A percentile compares a stretch with the other conserved stretches of the same genome.
These are phyloP conservation scores for Sarcophaga caerulescens DNA, from an alignment of 2,888 invertebrate genomes.

Conservation along the genomic window DNA sequence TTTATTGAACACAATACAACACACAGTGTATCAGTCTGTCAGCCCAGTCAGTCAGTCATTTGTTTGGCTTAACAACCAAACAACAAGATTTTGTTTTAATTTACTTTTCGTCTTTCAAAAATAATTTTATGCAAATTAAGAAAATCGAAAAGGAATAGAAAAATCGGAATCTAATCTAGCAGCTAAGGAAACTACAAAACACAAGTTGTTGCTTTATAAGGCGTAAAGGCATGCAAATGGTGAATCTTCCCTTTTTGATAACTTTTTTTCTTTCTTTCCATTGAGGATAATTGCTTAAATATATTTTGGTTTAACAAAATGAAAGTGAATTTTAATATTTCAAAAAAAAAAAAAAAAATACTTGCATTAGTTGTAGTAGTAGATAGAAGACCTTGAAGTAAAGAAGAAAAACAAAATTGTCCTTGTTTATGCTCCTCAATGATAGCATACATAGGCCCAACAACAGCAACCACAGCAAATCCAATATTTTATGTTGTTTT, in stretches of 20 bases:
- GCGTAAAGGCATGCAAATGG: slow-evolving; percentile 30
- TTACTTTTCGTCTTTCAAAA: slow-evolving; percentile 27
- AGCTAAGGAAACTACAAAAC: not conserved
- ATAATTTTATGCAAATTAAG: slow-evolving; percentile 65
- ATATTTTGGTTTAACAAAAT: not conserved
- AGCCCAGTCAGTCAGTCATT: not conserved
- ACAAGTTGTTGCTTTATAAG: slow-evolving; percentile 8
- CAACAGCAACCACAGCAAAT: slow-evolving; percentile 40
- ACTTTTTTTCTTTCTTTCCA: not conserved
- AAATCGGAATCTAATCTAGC: not conserved
- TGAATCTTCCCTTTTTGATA: slow-evolving; percentile 7
- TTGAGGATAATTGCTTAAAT: too few relatives aligned
- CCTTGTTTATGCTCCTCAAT: slow-evolving; percentile 3
- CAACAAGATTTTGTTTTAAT: not conserved
- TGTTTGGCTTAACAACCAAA: slow-evolving; percentile 44
- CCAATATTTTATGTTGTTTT: slow-evolving; percentile 51
- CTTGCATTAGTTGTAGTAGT: not conserved
- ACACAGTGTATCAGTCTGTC: not conserved
- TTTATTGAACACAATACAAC: slow-evolving; percentile 43
- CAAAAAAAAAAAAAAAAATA: not conserved
- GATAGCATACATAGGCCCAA: not conserved
- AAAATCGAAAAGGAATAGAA: slow-evolving; percentile 21
- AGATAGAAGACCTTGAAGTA: slow-evolving; percentile 13
- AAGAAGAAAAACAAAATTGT: slow-evolving; percentile 1
- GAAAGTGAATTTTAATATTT: not conserved